Evolutionary conservation across 2,113 vertebrate species (phyloP).

Genomic region (Amphilophus citrinellus): DNA sequence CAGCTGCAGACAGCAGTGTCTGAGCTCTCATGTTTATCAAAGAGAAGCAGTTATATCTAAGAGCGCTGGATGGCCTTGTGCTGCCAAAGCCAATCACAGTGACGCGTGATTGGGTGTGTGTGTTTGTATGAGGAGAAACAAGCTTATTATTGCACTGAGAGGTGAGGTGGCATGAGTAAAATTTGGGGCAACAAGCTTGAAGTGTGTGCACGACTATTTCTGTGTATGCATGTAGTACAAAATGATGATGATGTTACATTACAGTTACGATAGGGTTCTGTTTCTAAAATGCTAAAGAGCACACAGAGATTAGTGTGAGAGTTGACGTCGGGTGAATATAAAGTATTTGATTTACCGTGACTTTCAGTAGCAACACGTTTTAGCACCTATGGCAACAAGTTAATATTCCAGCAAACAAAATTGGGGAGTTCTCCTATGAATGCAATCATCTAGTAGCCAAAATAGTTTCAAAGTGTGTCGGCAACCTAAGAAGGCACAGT

Average conservation of each 20-base stretch:
- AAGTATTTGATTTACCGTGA: neutral
- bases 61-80: conserved; percentile 72
- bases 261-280: neutral
- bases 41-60: conserved; percentile 82
- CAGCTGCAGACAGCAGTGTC: conserved; percentile 75
- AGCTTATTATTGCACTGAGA: conserved; percentile 31
- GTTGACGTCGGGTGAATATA: neutral
- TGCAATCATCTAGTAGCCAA: no score
- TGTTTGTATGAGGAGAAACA: conserved; percentile 16
- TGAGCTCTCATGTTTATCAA: conserved; percentile 82
- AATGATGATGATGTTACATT: conserved; percentile 2
- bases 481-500: no score
- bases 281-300: neutral
- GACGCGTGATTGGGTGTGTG: conserved; percentile 36
- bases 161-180: conserved; percentile 21
- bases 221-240: neutral
- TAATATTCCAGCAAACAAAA: conserved; percentile 2
- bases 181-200: conserved; percentile 2
- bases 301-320: neutral
- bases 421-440: neutral
- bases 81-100: conserved; percentile 72
- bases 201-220: neutral
- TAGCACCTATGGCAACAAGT: neutral
- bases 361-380: neutral
- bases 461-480: no score